Conservation (phyloP, 2,797 vertebrate genomes). For the Mus minutoides region DNA sequence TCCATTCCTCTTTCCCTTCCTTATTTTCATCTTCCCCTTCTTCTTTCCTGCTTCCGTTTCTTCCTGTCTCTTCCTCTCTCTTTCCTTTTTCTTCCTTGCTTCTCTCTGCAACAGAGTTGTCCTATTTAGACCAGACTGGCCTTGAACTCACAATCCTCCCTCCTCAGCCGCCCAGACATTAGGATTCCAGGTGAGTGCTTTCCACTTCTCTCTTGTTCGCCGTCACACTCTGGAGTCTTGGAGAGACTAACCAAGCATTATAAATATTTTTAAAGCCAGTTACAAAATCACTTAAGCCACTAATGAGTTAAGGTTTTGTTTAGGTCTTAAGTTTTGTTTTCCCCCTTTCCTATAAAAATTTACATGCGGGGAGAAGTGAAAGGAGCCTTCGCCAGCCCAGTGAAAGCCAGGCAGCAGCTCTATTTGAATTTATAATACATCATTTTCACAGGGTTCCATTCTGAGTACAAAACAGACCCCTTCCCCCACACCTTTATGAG, state of each 20-base stretch:
- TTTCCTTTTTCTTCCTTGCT: fast-evolving
- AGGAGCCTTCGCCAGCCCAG: background rate
- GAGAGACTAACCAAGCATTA: background rate
- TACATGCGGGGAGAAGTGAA: background rate
- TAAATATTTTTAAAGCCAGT: background rate
- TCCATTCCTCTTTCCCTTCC: fast-evolving
- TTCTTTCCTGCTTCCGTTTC: background rate
- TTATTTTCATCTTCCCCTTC: background rate
- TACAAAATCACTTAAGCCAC: background rate
- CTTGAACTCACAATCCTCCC: background rate
- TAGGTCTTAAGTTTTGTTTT: background rate
- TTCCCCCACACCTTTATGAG: background rate
- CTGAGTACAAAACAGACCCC: background rate
- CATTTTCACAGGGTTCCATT: background rate
- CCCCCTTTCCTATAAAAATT: background rate
- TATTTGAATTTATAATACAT: background rate
- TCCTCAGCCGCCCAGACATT: background rate
- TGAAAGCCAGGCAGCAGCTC: background rate
- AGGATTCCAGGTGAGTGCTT: background rate
- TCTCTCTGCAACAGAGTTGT: background rate
- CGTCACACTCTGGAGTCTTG: background rate
- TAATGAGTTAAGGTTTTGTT: background rate
- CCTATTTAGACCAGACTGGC: background rate
- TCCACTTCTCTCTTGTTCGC: background rate
- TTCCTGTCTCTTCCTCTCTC: background rate